phyloP scores from a whole-genome alignment of 30 jellyfish, hydroid and myxozoan genomes.

The Turritopsis dohrnii region DNA sequence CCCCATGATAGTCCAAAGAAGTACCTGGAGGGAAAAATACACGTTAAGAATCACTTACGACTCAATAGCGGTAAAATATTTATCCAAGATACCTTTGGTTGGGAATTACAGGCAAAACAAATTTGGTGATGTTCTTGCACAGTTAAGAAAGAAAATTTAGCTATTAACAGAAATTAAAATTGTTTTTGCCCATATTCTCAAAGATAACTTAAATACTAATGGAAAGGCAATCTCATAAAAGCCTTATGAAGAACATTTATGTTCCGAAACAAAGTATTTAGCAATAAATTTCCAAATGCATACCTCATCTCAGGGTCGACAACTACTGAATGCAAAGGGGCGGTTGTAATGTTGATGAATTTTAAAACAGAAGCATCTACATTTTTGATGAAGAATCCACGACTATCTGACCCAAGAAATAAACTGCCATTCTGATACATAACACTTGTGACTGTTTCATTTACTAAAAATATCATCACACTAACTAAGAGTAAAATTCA shows the following conservation, averaged over 20 bases:
- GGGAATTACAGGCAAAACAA: no score
- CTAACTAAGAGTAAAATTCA: neutral
- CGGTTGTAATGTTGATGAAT: neutral
- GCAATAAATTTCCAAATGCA: neutral
- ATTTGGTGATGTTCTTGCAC: no score
- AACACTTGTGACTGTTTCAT: neutral
- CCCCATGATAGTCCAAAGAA: no score
- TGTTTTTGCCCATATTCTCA: no score
- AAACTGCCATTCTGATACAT: neutral
- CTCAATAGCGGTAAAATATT: no score
- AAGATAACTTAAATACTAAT: no score
- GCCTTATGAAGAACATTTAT: neutral
- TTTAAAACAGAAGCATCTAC: neutral
- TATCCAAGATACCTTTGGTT: no score
- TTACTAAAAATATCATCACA: neutral
- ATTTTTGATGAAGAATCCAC: neutral
- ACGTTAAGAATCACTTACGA: no score
- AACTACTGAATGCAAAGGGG: neutral
- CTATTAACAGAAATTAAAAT: no score
- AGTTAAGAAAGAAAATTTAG: no score
- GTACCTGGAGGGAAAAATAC: no score
- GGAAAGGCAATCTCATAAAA: no score
- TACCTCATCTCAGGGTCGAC: neutral
- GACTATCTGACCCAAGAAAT: neutral
- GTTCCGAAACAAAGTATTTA: neutral